Evolutionary conservation across 2,797 vertebrate species (phyloP).

Genomic region (Dipus sagitta): DNA sequence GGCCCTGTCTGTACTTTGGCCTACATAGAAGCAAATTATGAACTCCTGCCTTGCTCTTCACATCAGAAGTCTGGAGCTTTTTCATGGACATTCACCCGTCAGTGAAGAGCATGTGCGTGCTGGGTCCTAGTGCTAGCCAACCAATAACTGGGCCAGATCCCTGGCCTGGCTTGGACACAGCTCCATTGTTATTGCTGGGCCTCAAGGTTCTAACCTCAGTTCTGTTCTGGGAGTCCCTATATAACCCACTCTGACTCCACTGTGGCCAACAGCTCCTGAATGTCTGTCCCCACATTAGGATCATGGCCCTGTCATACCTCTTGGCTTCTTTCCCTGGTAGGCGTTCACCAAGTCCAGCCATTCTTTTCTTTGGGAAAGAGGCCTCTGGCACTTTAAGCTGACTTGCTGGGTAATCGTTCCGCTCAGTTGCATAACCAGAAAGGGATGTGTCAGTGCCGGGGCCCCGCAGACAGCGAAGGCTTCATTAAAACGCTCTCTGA

Average conservation of each 20-base stretch:
- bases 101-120: background rate
- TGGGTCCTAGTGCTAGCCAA: background rate
- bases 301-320: background rate
- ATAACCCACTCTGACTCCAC: background rate
- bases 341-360: background rate
- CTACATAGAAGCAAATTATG: constrained; percentile 1
- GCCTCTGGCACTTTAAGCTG: constrained; percentile 82
- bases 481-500: constrained; percentile 90
- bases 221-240: constrained; percentile 68
- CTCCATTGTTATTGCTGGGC: constrained; percentile 59
- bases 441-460: constrained; percentile 87
- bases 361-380: constrained; percentile 70
- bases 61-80: constrained; percentile 27
- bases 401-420: constrained; percentile 84
- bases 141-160: constrained; percentile 48
- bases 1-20: background rate
- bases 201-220: constrained; percentile 63
- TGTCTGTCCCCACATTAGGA: background rate
- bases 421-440: constrained; percentile 88
- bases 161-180: constrained; percentile 63
- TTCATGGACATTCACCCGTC: background rate
- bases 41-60: constrained; percentile 1
- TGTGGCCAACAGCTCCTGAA: background rate
- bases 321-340: background rate
- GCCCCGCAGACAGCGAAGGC: constrained; percentile 89